A percentile compares a stretch with the other conserved stretches of the same genome.
These are phyloP conservation scores for Arizona elegans DNA, from an alignment of 2,113 vertebrate species.

Conservation along the genomic window DNA sequence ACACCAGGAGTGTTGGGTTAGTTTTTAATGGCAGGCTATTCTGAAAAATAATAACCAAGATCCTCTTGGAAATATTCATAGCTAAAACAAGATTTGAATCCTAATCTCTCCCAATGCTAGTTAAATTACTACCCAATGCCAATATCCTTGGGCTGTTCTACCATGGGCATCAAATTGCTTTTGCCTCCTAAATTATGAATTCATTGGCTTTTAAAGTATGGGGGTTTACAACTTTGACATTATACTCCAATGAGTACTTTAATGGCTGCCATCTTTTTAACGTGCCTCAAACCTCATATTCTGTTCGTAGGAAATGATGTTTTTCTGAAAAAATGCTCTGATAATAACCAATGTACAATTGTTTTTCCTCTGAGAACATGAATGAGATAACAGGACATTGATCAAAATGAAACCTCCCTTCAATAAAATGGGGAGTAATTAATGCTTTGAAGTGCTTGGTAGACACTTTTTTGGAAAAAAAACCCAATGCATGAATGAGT, in stretches of 20 bases:
- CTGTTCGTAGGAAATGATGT: neutral
- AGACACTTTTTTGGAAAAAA: neutral
- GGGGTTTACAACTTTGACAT: neutral
- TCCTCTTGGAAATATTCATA: neutral
- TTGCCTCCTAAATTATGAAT: neutral
- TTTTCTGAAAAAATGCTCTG: conserved; percentile 18
- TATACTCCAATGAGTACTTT: conserved; percentile 7
- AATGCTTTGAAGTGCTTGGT: neutral
- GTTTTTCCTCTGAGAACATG: accelerated
- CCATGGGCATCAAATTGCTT: neutral
- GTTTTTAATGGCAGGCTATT: neutral
- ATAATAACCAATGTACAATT: conserved; percentile 6
- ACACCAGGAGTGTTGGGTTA: neutral
- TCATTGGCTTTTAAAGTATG: neutral
- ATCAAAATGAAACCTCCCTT: neutral
- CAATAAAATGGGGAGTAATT: neutral
- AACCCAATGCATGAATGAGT: neutral
- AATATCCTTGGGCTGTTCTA: neutral
- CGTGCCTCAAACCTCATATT: conserved; percentile 12
- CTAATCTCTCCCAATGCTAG: neutral
- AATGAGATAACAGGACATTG: accelerated
- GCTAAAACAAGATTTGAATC: neutral
- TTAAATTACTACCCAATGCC: neutral
- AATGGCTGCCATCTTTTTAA: neutral
- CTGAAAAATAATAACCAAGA: neutral